Evolutionary conservation across 1,140 invertebrate genomes (phyloP).

Genomic region (Temnothorax nylanderi): DNA sequence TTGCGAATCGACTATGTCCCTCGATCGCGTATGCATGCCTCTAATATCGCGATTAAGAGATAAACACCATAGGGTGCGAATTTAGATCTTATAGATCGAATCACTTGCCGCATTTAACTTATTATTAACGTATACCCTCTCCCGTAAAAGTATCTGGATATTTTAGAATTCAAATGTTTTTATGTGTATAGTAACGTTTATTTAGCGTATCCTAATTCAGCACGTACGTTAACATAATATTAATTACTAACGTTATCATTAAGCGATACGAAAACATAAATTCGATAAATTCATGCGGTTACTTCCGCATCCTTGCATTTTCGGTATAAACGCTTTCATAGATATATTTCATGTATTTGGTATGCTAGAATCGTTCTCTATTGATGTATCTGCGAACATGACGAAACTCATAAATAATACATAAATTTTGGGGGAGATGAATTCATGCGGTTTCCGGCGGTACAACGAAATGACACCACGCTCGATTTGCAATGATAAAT

Average conservation of each 20-base stretch:
- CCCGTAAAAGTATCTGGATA: not conserved
- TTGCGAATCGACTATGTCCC: not conserved
- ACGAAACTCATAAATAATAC: constrained; percentile 44
- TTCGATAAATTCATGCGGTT: not conserved
- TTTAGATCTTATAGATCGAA: not conserved
- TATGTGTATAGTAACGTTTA: not conserved
- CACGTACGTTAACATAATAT: not conserved
- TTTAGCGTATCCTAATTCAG: not conserved
- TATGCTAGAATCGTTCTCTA: not conserved
- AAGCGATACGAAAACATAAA: not conserved
- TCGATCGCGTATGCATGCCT: not conserved
- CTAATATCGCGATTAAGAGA: not conserved
- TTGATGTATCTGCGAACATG: constrained; percentile 7
- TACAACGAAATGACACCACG: not conserved
- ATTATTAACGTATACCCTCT: not conserved
- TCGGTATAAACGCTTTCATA: not conserved
- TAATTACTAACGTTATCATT: not conserved
- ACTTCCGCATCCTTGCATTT: not conserved
- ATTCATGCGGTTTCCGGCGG: constrained; percentile 17
- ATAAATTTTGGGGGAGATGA: constrained; percentile 11
- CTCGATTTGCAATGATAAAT: constrained; percentile 12
- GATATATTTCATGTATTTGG: not conserved
- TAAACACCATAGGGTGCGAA: not conserved
- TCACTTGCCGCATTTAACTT: not conserved
- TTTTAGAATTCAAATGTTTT: not conserved